Conservation (phyloP, 2,888 invertebrate species). For the Ptilodon capucinus region DNA sequence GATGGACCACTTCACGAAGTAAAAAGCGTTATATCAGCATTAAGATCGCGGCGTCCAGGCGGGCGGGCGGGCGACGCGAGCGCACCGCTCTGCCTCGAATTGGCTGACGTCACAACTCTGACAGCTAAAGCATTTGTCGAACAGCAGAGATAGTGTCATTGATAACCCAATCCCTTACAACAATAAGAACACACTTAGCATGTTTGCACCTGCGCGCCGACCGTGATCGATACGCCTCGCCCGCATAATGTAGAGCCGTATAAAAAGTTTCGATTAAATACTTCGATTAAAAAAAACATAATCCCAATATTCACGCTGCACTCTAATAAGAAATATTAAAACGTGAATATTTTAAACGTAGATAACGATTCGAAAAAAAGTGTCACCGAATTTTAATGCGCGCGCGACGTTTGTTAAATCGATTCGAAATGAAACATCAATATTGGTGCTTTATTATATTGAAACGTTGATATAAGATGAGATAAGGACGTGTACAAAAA, state of each 20-base stretch:
- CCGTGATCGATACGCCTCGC: constrained; percentile 62
- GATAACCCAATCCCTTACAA: constrained; percentile 81
- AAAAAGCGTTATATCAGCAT: constrained; percentile 54
- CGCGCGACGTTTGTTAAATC: constrained; percentile 65
- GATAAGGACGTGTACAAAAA: constrained; percentile 66
- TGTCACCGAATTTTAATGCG: constrained; percentile 62
- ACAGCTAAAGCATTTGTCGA: constrained; percentile 82
- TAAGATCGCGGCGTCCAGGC: constrained; percentile 54
- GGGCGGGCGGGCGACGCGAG: constrained; percentile 47
- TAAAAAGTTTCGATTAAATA: constrained; percentile 39
- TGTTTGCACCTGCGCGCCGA: constrained; percentile 79
- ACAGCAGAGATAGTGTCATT: constrained; percentile 79
- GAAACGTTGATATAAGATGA: constrained; percentile 68
- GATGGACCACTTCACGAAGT: constrained; percentile 34
- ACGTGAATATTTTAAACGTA: constrained; percentile 30
- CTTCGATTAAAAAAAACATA: constrained; percentile 29
- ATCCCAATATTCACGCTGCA: constrained; percentile 14
- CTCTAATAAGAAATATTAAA: constrained; percentile 33
- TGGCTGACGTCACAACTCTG: constrained; percentile 81
- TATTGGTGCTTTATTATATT: constrained; percentile 80
- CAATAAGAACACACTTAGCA: constrained; percentile 82
- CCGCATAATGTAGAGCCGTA: constrained; percentile 55
- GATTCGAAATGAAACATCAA: constrained; percentile 78
- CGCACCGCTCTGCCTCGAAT: constrained; percentile 57
- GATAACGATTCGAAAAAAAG: constrained; percentile 47